A percentile compares a stretch with the other conserved stretches of the same genome.
phyloP scores from a whole-genome alignment of 2,797 vertebrate genomes.

The Alosa sapidissima region DNA sequence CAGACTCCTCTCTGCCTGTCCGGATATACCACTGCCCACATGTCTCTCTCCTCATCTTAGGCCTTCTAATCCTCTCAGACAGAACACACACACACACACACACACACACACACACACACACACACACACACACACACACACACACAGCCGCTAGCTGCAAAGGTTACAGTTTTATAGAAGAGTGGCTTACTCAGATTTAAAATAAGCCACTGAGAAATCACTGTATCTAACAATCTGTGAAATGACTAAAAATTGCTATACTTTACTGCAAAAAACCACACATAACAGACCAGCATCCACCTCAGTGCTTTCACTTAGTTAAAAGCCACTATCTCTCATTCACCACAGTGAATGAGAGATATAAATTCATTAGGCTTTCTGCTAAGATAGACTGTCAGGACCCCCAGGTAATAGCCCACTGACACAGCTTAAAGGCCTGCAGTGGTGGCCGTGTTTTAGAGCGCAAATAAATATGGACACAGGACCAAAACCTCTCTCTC shows the following conservation, averaged over 20 bases:
- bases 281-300: not conserved
- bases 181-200: not conserved
- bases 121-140: not conserved
- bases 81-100: not conserved
- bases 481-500: not conserved
- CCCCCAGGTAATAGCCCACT: not conserved
- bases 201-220: not conserved
- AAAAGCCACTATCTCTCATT: no score
- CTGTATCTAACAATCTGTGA: slow-evolving; percentile 9
- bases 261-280: not conserved
- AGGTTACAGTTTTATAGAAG: not conserved
- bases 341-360: not conserved
- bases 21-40: not conserved
- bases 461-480: not conserved
- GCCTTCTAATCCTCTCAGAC: not conserved
- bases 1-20: not conserved
- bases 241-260: slow-evolving; percentile 1
- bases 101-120: not conserved
- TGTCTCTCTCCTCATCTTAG: not conserved
- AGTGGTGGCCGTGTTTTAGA: not conserved
- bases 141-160: not conserved
- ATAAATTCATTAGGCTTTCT: not conserved
- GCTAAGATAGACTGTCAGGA: not conserved
- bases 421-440: not conserved
- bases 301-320: not conserved